Conservation (phyloP, 2,113 vertebrate species). For the Brachypodius melanocephalos region DNA sequence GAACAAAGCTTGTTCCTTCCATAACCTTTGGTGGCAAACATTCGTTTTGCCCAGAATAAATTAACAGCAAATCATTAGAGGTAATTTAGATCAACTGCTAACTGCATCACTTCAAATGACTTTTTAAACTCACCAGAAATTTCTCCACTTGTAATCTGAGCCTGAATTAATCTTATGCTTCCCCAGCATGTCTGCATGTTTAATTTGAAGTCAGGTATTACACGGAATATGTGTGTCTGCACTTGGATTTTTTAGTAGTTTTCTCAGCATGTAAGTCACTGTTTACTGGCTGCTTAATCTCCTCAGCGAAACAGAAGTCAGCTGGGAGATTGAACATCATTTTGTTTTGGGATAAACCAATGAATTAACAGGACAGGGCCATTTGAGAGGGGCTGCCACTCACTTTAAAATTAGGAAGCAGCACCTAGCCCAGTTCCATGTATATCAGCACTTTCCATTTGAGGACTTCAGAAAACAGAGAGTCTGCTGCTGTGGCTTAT, state of each 20-base stretch:
- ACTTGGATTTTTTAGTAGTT: not conserved
- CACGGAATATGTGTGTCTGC: not conserved
- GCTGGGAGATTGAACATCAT: not conserved
- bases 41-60: not conserved
- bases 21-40: not conserved
- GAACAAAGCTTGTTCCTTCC: not conserved
- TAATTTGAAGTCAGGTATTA: not conserved
- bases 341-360: not conserved
- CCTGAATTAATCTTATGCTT: not conserved
- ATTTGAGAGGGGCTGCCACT: not conserved
- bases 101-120: not conserved
- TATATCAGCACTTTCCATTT: not conserved
- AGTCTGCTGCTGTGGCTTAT: not conserved
- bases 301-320: not conserved
- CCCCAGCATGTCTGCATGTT: not conserved
- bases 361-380: not conserved
- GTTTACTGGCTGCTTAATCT: not conserved
- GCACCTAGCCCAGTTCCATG: not conserved
- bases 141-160: not conserved
- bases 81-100: constrained; percentile 15
- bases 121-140: constrained; percentile 21
- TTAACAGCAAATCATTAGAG: constrained; percentile 15
- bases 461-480: not conserved
- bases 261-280: not conserved
- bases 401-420: not conserved